Percentiles rank a stretch among this genome's conserved stretches.
These are phyloP conservation scores for Tachina fera DNA, from an alignment of 2,888 invertebrate genomes.

Conservation along the genomic window DNA sequence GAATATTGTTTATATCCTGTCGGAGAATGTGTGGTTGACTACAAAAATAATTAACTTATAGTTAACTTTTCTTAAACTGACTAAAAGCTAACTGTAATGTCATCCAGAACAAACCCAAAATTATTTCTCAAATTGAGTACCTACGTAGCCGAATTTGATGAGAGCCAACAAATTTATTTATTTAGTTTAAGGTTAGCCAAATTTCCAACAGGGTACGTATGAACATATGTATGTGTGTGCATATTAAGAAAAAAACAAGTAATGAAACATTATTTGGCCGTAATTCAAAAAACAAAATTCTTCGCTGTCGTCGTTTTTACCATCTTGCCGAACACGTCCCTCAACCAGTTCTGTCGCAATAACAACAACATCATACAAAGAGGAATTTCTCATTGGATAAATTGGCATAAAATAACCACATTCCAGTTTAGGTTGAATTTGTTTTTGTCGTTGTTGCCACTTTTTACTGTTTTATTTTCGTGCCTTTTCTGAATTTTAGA, in stretches of 20 bases:
- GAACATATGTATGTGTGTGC: background rate
- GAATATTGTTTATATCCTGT: too few relatives aligned
- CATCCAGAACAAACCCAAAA: too few relatives aligned
- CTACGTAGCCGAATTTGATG: too few relatives aligned
- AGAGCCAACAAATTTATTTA: too few relatives aligned
- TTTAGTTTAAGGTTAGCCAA: too few relatives aligned
- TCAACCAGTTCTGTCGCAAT: constrained; percentile 2
- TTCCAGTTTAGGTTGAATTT: constrained; percentile 68
- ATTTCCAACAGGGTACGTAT: too few relatives aligned
- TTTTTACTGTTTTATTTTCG: constrained; percentile 37
- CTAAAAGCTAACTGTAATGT: too few relatives aligned
- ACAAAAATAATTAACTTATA: too few relatives aligned
- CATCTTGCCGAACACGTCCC: constrained; percentile 25
- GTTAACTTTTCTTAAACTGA: too few relatives aligned
- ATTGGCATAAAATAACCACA: constrained; percentile 70
- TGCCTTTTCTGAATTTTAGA: constrained; percentile 20
- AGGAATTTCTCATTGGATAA: constrained; percentile 65
- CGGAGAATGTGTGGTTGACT: too few relatives aligned
- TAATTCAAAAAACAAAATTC: constrained; percentile 59
- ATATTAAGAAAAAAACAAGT: background rate
- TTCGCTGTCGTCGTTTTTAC: constrained; percentile 9
- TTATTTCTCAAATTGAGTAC: too few relatives aligned
- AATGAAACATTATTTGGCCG: constrained; percentile 62
- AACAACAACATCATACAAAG: constrained; percentile 62
- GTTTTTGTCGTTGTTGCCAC: constrained; percentile 28